phyloP scores from a whole-genome alignment of 2,888 invertebrate species.

The Agriotes lineatus region DNA sequence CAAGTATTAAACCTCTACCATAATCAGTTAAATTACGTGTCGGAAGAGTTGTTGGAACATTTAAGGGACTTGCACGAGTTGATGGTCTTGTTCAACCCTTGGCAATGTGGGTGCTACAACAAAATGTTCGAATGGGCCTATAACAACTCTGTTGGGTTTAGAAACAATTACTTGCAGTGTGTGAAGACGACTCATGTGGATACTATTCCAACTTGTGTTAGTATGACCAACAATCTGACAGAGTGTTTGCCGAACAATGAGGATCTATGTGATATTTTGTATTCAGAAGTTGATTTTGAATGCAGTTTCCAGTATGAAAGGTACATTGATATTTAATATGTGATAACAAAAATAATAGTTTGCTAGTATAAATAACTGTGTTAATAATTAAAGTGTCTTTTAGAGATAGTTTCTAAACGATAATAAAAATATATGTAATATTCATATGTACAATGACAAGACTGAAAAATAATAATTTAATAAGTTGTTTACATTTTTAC shows the following conservation, averaged over 20 bases:
- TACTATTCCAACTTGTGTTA: slow-evolving; percentile 6
- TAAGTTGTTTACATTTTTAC: too few relatives aligned
- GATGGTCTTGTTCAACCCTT: slow-evolving; percentile 27
- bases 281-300: slow-evolving; percentile 4
- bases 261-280: slow-evolving; percentile 2
- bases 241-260: not conserved
- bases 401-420: too few relatives aligned
- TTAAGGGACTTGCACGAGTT: slow-evolving; percentile 8
- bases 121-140: slow-evolving; percentile 22
- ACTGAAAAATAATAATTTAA: too few relatives aligned
- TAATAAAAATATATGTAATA: too few relatives aligned
- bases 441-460: too few relatives aligned
- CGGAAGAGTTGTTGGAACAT: not conserved
- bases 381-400: too few relatives aligned
- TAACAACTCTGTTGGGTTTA: not conserved
- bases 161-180: slow-evolving; percentile 8
- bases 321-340: not conserved
- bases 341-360: too few relatives aligned
- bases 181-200: not conserved
- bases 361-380: too few relatives aligned
- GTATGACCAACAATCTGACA: not conserved
- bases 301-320: slow-evolving; percentile 4
- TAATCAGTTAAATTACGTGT: slow-evolving; percentile 26
- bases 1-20: slow-evolving; percentile 27
- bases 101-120: slow-evolving; percentile 28